A percentile compares a stretch with the other conserved stretches of the same genome.
Conservation (phyloP, 1,140 invertebrate species). For the Heliconius nattereri region DNA sequence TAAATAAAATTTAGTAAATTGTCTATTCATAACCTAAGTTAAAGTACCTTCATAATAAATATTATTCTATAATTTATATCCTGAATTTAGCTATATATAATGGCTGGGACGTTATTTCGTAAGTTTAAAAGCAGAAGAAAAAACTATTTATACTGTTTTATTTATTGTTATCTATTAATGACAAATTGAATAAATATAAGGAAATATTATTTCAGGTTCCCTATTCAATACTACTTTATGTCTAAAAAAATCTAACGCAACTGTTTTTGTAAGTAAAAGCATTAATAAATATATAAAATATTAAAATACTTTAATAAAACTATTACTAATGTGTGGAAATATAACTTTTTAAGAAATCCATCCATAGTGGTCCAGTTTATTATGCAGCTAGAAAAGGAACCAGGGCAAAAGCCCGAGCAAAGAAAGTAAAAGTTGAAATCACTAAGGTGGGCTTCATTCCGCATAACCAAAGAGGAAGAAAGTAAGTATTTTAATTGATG, state of each 20-base stretch:
- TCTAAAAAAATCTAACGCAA: slow-evolving; percentile 51
- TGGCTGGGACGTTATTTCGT: slow-evolving; percentile 67
- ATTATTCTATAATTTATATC: not conserved
- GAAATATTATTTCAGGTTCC: slow-evolving; percentile 58
- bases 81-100: slow-evolving; percentile 26
- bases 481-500: slow-evolving; percentile 51
- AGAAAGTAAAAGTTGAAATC: slow-evolving; percentile 86
- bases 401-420: slow-evolving; percentile 85
- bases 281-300: not conserved
- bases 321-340: not conserved
- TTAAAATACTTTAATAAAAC: slow-evolving; percentile 4
- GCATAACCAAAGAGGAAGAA: slow-evolving; percentile 82
- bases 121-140: slow-evolving; percentile 37
- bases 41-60: not conserved
- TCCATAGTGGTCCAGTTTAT: slow-evolving; percentile 69
- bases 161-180: not conserved
- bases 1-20: slow-evolving; percentile 13
- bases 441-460: slow-evolving; percentile 86
- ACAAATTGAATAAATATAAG: not conserved
- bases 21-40: slow-evolving; percentile 47
- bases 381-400: slow-evolving; percentile 89
- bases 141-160: not conserved
- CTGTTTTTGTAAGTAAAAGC: slow-evolving; percentile 56
- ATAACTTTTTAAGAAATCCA: slow-evolving; percentile 54
- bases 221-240: slow-evolving; percentile 53